Evolutionary conservation across 2,113 vertebrate genomes (phyloP).

Genomic region (Neopipo cinnamomea): DNA sequence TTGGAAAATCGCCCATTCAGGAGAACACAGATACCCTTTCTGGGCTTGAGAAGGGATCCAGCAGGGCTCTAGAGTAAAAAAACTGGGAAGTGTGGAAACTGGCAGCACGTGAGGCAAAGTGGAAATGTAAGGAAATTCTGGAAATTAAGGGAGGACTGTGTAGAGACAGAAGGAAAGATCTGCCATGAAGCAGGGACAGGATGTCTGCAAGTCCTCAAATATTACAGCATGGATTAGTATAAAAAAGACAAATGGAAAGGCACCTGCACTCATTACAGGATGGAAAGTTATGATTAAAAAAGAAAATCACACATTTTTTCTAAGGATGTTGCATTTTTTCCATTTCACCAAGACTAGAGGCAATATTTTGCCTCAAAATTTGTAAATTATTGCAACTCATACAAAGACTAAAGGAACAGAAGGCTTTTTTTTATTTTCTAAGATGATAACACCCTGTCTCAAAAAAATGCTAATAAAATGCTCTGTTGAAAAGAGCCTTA

Average conservation of each 20-base stretch:
- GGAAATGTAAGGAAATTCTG: background rate
- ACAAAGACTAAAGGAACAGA: background rate
- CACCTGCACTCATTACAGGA: background rate
- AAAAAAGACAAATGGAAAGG: background rate
- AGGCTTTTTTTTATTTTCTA: background rate
- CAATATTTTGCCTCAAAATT: background rate
- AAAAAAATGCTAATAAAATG: conserved; percentile 32
- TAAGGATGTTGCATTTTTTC: background rate
- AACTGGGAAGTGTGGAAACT: background rate
- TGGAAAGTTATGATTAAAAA: background rate
- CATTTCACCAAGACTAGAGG: background rate
- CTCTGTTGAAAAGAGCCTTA: conserved; percentile 2
- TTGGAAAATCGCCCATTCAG: background rate
- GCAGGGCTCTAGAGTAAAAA: background rate
- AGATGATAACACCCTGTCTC: background rate
- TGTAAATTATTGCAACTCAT: background rate
- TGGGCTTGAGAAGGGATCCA: background rate
- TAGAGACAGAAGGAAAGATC: background rate
- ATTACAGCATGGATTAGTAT: background rate
- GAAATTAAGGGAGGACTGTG: background rate
- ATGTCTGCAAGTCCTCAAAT: background rate
- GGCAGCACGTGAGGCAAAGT: background rate
- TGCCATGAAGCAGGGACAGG: background rate
- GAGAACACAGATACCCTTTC: background rate
- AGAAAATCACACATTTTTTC: background rate